Evolutionary conservation across 1,140 invertebrate species (phyloP).

Genomic region (Goniozus legneri): DNA sequence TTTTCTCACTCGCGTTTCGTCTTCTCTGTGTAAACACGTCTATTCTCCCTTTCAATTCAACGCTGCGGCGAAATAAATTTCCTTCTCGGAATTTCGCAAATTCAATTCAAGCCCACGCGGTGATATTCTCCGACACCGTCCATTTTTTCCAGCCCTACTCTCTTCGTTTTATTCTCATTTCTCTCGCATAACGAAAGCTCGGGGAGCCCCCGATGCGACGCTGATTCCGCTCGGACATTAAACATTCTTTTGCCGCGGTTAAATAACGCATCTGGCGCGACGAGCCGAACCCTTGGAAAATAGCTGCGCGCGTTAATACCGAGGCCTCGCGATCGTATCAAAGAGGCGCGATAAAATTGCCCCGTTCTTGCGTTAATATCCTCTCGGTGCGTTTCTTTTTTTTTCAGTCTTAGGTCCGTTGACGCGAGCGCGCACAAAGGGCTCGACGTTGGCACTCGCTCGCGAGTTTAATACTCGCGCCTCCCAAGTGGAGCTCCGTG

Average conservation of each 20-base stretch:
- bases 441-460: conserved; percentile 18
- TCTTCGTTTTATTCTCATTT: conserved; percentile 32
- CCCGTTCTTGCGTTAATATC: background rate
- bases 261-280: conserved; percentile 5
- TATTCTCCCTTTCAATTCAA: too few relatives aligned
- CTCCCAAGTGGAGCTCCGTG: conserved; percentile 19
- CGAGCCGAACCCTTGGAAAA: background rate
- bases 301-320: background rate
- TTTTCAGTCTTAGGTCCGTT: background rate
- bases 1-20: too few relatives aligned
- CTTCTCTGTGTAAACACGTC: too few relatives aligned
- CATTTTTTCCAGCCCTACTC: too few relatives aligned
- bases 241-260: conserved; percentile 11
- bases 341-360: background rate
- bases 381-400: background rate
- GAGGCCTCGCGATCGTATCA: background rate
- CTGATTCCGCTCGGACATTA: conserved; percentile 2
- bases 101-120: too few relatives aligned
- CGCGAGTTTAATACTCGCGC: conserved; percentile 22
- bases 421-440: conserved; percentile 8
- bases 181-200: too few relatives aligned
- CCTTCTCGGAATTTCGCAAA: too few relatives aligned
- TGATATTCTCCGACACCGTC: too few relatives aligned
- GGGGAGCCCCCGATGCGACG: conserved; percentile 5
- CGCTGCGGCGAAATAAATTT: too few relatives aligned